These are phyloP conservation scores for Platycercus adscitus DNA, from an alignment of 2,113 vertebrate species.

Conservation along the genomic window DNA sequence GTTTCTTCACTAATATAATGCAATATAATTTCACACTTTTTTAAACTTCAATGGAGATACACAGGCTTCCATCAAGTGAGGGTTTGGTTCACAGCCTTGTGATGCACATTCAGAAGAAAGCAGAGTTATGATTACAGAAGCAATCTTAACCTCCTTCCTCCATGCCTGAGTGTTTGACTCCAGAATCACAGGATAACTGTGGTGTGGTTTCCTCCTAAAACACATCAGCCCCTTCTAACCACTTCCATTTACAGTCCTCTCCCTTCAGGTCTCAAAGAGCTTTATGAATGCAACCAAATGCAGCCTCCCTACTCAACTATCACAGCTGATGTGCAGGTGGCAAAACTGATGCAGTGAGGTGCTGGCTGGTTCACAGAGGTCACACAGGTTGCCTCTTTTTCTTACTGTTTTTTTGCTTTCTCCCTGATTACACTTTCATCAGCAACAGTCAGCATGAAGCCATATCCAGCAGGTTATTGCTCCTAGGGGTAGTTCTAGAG, in stretches of 20 bases:
- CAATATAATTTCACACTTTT: conserved; percentile 5
- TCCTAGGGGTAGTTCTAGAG: neutral
- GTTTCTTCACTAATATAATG: neutral
- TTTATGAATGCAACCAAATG: neutral
- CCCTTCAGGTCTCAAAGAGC: neutral
- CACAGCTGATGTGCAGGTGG: neutral
- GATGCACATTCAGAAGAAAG: neutral
- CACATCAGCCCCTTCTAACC: neutral
- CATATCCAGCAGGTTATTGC: neutral
- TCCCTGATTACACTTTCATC: neutral
- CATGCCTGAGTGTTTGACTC: neutral
- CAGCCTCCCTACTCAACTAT: neutral
- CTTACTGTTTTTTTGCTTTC: neutral
- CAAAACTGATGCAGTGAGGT: neutral
- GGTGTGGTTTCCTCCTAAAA: neutral
- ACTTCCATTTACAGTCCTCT: neutral
- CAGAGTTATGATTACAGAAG: neutral
- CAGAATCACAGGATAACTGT: neutral
- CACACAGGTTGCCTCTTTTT: neutral
- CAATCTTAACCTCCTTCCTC: neutral
- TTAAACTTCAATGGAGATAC: neutral
- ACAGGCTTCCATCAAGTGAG: neutral
- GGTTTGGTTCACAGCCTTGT: neutral
- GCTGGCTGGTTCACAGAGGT: neutral
- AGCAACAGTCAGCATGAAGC: neutral